These are phyloP conservation scores for Acronicta aceris DNA, from an alignment of 2,888 invertebrate species.

Conservation along the genomic window DNA sequence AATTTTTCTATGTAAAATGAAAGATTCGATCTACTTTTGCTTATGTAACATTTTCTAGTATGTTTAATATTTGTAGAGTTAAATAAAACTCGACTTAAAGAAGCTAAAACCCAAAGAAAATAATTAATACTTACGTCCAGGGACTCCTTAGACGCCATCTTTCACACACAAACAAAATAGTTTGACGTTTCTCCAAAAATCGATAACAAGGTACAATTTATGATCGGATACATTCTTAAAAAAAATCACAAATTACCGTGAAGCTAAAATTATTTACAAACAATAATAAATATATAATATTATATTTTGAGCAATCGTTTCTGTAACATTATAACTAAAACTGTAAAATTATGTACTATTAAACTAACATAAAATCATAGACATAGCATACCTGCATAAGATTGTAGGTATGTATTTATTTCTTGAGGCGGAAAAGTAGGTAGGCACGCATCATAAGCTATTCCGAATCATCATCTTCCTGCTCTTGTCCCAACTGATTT, in stretches of 20 bases:
- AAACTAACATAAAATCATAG: too few relatives aligned
- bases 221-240: slow-evolving; percentile 63
- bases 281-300: too few relatives aligned
- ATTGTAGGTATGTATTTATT: too few relatives aligned
- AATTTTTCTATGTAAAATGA: slow-evolving; percentile 28
- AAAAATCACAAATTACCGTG: background rate
- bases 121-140: slow-evolving; percentile 84
- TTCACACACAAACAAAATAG: slow-evolving; percentile 85
- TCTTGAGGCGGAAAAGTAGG: too few relatives aligned
- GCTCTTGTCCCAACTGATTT: too few relatives aligned
- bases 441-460: too few relatives aligned
- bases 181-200: slow-evolving; percentile 70
- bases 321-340: too few relatives aligned
- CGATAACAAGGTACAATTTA: slow-evolving; percentile 71
- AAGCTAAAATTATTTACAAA: too few relatives aligned
- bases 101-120: slow-evolving; percentile 43
- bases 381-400: too few relatives aligned
- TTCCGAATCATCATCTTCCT: too few relatives aligned
- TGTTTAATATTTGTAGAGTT: slow-evolving; percentile 27
- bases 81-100: slow-evolving; percentile 11
- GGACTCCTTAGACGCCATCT: slow-evolving; percentile 89
- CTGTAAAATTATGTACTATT: too few relatives aligned
- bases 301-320: too few relatives aligned
- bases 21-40: slow-evolving; percentile 1
- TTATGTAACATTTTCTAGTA: slow-evolving; percentile 20